Evolutionary conservation across 2,888 invertebrate genomes (phyloP).

Genomic region (Oscheius sp.): DNA sequence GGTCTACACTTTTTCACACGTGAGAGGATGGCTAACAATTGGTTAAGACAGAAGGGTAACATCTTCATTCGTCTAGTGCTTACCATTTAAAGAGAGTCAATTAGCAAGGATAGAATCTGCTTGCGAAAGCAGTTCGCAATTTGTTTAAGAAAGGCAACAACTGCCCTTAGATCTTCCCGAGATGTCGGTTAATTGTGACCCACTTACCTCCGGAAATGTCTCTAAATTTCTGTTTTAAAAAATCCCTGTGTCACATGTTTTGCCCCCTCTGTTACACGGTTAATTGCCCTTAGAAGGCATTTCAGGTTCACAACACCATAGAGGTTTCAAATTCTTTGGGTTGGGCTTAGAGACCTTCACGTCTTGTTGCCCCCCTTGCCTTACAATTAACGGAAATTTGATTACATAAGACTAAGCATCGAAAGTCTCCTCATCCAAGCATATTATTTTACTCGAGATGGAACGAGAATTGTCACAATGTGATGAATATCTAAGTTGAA

Average conservation of each 20-base stretch:
- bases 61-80: background rate
- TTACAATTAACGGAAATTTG: background rate
- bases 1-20: background rate
- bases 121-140: too few relatives aligned
- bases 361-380: background rate
- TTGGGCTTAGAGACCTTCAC: too few relatives aligned
- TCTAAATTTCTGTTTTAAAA: background rate
- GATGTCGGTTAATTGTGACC: too few relatives aligned
- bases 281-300: too few relatives aligned
- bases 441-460: conserved; percentile 16
- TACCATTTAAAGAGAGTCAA: conserved; percentile 2
- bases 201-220: background rate
- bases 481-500: conserved; percentile 1
- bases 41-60: too few relatives aligned
- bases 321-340: too few relatives aligned
- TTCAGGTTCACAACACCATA: too few relatives aligned
- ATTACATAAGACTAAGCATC: too few relatives aligned
- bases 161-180: too few relatives aligned
- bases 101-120: too few relatives aligned
- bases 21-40: too few relatives aligned
- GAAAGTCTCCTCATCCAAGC: background rate
- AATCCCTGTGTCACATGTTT: background rate
- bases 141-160: too few relatives aligned
- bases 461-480: conserved; percentile 10
- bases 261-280: background rate